Base-by-base conservation (phyloP, 2,797 vertebrate species). In the Neostethus bicornis region DNA sequence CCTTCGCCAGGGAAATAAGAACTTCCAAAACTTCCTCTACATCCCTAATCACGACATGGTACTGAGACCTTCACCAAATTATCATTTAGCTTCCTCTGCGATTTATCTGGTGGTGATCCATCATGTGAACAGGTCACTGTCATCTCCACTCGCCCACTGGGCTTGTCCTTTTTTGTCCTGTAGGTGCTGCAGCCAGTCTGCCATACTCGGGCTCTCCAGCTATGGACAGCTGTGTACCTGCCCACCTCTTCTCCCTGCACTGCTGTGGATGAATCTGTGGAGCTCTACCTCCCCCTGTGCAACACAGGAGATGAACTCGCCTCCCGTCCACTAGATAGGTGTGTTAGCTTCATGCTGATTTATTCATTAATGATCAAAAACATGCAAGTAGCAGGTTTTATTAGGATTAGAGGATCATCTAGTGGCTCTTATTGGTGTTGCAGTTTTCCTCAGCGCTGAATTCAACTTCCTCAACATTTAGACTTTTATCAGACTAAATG, bases 21-120 rank as follows among this genome's bases (percentile, higher is more conserved):
- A 97, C 90, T 98, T 99, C 79, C 96, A 99, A 86, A 99, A 99
- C 76, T 95, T 99, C 61, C 95, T 99, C 61, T 99, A 99, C 48
- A 95, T 97, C 82, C 93, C 97, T 0, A 91, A 94, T 32, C 94
- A 94, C 0, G 97, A 99, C 66, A 92, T 95, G 95, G 97, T 98
- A 84, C 83, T 70, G 28, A 1, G 2, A 29, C 35, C 45, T 47
- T 35, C 14, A 21, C 16, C 2, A 4, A 21, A 17, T 26, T 1
- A 17, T 16, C 16, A 3, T n/a, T 20, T 3, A 39, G 5, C 3
- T 14, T 7, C 7, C 1, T 12, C 6, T 60, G 16, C 19, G 51
- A 51, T 41, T 32, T 9, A 1, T 14, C 5, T 37, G 14, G 37
- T 6, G 25, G 24, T 25, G 24, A 8, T 35, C 25, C 19, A 12